Base-by-base conservation (phyloP, 2,113 vertebrate genomes). In the Vulpes vulpes region DNA sequence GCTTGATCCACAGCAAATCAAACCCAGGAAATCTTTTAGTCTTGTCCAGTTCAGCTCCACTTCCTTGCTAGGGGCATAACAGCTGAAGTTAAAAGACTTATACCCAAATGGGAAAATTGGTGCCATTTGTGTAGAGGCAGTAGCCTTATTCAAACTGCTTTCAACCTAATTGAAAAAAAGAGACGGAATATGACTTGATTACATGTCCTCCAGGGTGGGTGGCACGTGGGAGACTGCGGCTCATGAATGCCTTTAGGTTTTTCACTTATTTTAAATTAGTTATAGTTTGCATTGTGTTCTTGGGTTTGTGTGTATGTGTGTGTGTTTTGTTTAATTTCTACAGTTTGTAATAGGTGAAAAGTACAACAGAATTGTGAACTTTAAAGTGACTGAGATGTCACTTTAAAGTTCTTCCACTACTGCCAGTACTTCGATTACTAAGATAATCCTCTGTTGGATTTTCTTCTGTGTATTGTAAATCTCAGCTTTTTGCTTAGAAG, bases 11-110 rank as follows among this genome's bases (percentile, higher is more conserved):
- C 64, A 94, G 69, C 94, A 97, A 78, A 96, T 79, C 94, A 96
- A 97, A 79, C 69, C 96, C 93, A 95, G 57, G 25, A 90, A 92
- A 89, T 96, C 86, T 97, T 94, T 96, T 84, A 89, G 89, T 93
- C 71, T 91, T 89, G 76, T 97, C 86, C 87, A 97, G 38, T 86
- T 96, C 96, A 88, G 59, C 81, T 97, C 89, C 22, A 96, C 95
- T 98, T 97, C 97, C 97, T 98, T 97, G 94, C 96, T 94, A 95
- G 85, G 74, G 97, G 97, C 90, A 53, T 95, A 97, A 94, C 91
- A 97, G 79, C 92, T 84, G 71, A 95, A 98, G 97, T 98, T 98
- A 96, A 98, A 98, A 97, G 97, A 97, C 86, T 97, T 89, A 94
- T 25, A 92, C 49, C 30, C 91, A 97, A 97, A 97, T 96, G 90